Evolutionary conservation across 2,888 invertebrate species (phyloP).

Genomic region (Melanophora roralis): DNA sequence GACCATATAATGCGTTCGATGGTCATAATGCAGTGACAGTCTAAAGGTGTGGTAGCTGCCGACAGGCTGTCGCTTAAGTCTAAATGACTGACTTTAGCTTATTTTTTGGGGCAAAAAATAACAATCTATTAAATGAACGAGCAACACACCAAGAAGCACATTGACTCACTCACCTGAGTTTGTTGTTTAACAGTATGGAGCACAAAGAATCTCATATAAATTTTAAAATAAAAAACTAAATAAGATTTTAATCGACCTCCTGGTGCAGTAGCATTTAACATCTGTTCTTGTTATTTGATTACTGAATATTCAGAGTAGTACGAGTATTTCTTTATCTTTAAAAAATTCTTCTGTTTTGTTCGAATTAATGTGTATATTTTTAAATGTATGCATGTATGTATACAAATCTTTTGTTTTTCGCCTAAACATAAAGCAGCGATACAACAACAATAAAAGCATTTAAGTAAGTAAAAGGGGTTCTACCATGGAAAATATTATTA

Average conservation of each 20-base stretch:
- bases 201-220: slow-evolving; percentile 10
- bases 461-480: slow-evolving; percentile 6
- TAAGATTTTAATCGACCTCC: slow-evolving; percentile 60
- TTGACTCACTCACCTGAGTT: slow-evolving; percentile 52
- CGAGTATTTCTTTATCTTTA: background rate
- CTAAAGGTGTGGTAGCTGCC: slow-evolving; percentile 62
- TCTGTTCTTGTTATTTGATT: slow-evolving; percentile 64
- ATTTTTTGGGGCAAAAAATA: slow-evolving; percentile 49
- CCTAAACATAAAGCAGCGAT: background rate
- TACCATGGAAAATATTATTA: slow-evolving; percentile 46
- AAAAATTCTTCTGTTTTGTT: background rate
- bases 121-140: slow-evolving; percentile 10
- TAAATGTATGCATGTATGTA: background rate
- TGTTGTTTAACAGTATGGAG: slow-evolving; percentile 47
- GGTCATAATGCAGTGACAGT: slow-evolving; percentile 61
- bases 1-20: slow-evolving; percentile 58
- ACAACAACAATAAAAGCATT: slow-evolving; percentile 17
- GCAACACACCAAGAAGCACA: background rate
- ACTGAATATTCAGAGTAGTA: slow-evolving; percentile 4
- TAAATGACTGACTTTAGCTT: slow-evolving; percentile 57
- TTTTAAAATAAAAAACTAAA: slow-evolving; percentile 33
- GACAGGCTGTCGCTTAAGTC: slow-evolving; percentile 51
- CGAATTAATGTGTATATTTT: background rate
- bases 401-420: background rate
- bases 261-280: slow-evolving; percentile 66